These are phyloP conservation scores for Rousettus leschenaultii DNA, from an alignment of 2,113 vertebrate genomes.

Conservation along the genomic window DNA sequence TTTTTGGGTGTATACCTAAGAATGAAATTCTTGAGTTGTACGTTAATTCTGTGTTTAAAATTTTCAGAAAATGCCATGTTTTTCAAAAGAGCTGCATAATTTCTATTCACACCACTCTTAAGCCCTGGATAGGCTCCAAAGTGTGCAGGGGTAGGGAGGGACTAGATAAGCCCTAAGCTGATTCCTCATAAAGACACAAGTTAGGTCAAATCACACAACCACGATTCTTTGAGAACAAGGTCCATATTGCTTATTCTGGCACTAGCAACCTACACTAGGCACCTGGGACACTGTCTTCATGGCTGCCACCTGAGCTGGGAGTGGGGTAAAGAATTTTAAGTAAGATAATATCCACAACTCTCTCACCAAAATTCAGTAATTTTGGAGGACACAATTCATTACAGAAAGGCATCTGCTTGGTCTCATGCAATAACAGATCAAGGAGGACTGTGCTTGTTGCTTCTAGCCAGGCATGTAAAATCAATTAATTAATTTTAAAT, in stretches of 20 bases:
- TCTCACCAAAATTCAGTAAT: not conserved
- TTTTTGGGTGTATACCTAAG: not conserved
- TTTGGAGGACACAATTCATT: not conserved
- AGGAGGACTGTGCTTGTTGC: not conserved
- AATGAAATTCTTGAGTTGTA: not conserved
- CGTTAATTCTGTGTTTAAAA: not conserved
- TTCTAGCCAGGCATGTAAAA: not conserved
- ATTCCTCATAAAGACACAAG: not conserved
- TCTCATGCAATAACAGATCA: not conserved
- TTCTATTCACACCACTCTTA: not conserved
- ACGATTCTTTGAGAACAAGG: not conserved
- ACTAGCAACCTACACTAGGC: not conserved
- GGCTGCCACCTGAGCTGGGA: not conserved
- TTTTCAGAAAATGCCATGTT: not conserved
- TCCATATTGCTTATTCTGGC: not conserved
- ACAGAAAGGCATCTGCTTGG: not conserved
- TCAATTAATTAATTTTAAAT: not conserved
- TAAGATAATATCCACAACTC: not conserved
- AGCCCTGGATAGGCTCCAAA: not conserved
- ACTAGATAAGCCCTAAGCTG: not conserved
- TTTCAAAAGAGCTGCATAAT: not conserved
- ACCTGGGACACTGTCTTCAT: not conserved
- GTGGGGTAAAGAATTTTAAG: not conserved
- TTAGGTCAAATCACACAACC: not conserved
- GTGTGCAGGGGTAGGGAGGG: not conserved